Evolutionary conservation across 2,113 vertebrate genomes (phyloP).

Genomic region (Grallaria varia): DNA sequence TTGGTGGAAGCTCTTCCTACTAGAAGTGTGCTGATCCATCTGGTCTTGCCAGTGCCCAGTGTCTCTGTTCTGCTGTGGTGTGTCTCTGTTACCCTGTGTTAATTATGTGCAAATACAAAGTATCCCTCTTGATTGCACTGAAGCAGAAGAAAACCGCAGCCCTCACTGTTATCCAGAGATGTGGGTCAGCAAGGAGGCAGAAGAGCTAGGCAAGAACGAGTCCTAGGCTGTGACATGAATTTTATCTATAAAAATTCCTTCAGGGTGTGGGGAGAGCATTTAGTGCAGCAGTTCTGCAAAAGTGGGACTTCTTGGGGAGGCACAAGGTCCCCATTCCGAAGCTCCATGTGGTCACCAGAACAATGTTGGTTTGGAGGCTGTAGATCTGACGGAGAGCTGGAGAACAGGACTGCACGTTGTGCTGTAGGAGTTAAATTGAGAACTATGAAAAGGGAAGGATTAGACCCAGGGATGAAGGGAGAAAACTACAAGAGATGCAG

Average conservation of each 20-base stretch:
- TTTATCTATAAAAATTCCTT: not conserved
- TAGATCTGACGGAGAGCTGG: not conserved
- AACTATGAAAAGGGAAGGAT: not conserved
- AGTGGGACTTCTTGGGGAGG: not conserved
- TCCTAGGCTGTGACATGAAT: not conserved
- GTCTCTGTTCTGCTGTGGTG: not conserved
- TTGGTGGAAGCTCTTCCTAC: not conserved
- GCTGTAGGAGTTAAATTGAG: not conserved
- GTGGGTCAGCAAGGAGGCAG: not conserved
- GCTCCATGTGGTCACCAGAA: accelerated
- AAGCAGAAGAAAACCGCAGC: not conserved
- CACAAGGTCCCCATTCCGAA: not conserved
- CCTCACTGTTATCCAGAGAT: not conserved
- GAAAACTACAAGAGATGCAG: not conserved
- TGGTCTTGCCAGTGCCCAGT: not conserved
- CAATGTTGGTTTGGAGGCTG: not conserved
- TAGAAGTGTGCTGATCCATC: not conserved
- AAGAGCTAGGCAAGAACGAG: not conserved
- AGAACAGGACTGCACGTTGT: not conserved
- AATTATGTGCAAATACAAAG: not conserved
- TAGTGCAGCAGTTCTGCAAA: not conserved
- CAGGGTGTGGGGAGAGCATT: not conserved
- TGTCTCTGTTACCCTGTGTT: not conserved
- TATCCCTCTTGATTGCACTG: not conserved
- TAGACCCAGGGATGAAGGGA: not conserved